phyloP scores from a whole-genome alignment of 2,797 vertebrate species.

The Luscinia megarhynchos region DNA sequence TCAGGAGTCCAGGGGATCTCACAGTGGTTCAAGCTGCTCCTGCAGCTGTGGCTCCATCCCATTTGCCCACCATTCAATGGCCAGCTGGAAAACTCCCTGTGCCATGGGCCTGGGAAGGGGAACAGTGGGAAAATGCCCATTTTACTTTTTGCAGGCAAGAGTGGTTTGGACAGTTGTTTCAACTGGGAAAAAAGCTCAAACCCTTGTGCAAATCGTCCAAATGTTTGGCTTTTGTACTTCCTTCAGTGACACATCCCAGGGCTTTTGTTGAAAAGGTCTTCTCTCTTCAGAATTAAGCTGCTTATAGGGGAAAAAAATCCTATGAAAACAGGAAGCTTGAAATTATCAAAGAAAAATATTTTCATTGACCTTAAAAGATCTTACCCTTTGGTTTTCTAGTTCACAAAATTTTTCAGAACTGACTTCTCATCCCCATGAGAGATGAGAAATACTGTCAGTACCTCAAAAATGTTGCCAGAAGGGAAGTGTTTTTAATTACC shows the following conservation, averaged over 20 bases:
- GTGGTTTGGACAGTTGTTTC: background rate
- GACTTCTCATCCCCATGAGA: constrained; percentile 19
- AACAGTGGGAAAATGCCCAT: background rate
- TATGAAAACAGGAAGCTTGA: constrained; percentile 61
- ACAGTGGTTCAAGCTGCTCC: background rate
- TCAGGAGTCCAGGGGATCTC: background rate
- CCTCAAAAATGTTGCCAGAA: constrained; percentile 31
- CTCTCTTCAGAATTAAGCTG: constrained; percentile 33
- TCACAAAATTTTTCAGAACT: constrained; percentile 37
- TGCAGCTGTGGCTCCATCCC: background rate
- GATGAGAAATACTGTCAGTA: constrained; percentile 36
- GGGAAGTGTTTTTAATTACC: constrained; percentile 8
- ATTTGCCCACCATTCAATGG: background rate
- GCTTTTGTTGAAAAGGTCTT: constrained; percentile 50
- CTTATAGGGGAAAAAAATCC: background rate
- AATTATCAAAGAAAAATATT: constrained; percentile 69
- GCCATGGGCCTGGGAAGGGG: background rate
- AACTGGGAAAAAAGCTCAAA: background rate
- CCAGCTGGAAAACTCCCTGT: background rate
- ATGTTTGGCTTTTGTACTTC: constrained; percentile 55
- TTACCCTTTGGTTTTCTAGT: constrained; percentile 22
- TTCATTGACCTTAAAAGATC: constrained; percentile 54
- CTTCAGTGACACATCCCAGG: constrained; percentile 46
- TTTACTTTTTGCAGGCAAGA: background rate
- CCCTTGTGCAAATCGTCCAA: background rate